These are phyloP conservation scores for Drosophila engyochracea DNA, from an alignment of 2,888 invertebrate species.

Conservation along the genomic window DNA sequence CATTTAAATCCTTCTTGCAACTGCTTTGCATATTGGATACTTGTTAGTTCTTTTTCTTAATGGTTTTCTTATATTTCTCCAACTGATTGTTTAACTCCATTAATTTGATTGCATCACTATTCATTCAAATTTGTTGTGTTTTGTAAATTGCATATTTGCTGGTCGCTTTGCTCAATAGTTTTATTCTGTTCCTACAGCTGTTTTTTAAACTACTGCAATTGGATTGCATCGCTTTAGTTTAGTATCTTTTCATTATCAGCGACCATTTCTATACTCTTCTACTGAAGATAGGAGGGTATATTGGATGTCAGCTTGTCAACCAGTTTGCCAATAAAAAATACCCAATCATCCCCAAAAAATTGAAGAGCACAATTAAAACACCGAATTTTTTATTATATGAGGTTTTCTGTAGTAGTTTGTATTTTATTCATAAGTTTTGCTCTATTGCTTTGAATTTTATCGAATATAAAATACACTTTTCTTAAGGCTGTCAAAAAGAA, in stretches of 20 bases:
- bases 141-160: not conserved
- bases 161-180: not conserved
- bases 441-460: conserved; percentile 62
- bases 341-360: not conserved
- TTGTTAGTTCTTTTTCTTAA: not conserved
- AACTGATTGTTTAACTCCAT: not conserved
- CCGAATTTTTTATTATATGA: conserved; percentile 7
- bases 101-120: not conserved
- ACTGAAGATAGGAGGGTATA: no score
- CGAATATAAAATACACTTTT: conserved; percentile 29
- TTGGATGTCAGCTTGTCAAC: no score
- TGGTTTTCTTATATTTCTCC: not conserved
- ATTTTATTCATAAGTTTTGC: conserved; percentile 75
- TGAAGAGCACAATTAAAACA: not conserved
- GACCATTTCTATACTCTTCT: not conserved
- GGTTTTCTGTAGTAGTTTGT: conserved; percentile 58
- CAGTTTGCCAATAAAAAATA: not conserved
- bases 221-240: not conserved
- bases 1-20: no score
- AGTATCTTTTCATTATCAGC: not conserved
- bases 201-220: not conserved
- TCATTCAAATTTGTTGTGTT: not conserved
- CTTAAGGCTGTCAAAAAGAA: conserved; percentile 37
- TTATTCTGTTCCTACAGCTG: not conserved
- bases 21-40: not conserved